These are phyloP conservation scores for Penelope pileata DNA, from an alignment of 2,113 vertebrate species.

Conservation along the genomic window DNA sequence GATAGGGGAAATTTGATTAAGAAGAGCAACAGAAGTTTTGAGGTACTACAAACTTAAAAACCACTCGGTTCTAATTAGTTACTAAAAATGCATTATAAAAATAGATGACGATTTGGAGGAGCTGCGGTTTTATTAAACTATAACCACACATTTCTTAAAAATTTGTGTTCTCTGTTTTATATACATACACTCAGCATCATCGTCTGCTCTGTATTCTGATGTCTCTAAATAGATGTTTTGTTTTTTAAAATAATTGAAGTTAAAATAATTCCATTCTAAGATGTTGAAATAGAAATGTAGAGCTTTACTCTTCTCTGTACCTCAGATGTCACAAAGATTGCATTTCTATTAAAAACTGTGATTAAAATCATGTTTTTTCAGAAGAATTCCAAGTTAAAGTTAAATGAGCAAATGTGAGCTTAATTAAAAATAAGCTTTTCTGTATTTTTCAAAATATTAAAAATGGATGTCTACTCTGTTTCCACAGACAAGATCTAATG, in stretches of 20 bases:
- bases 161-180: background rate
- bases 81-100: background rate
- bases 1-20: rapidly evolving
- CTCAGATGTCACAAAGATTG: background rate
- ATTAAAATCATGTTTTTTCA: background rate
- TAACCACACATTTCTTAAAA: background rate
- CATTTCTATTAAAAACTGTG: rapidly evolving
- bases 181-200: background rate
- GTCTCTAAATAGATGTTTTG: background rate
- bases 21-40: background rate
- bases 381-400: background rate
- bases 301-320: background rate
- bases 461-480: background rate
- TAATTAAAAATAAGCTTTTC: background rate
- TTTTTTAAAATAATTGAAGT: background rate
- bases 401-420: background rate
- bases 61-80: background rate
- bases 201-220: background rate
- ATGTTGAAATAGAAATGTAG: background rate
- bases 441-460: background rate
- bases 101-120: background rate
- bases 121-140: background rate
- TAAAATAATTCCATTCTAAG: background rate
- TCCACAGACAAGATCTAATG: background rate
- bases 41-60: background rate